These are phyloP conservation scores for Dreissena rostriformis DNA, from an alignment of 1,140 invertebrate species.

Conservation along the genomic window DNA sequence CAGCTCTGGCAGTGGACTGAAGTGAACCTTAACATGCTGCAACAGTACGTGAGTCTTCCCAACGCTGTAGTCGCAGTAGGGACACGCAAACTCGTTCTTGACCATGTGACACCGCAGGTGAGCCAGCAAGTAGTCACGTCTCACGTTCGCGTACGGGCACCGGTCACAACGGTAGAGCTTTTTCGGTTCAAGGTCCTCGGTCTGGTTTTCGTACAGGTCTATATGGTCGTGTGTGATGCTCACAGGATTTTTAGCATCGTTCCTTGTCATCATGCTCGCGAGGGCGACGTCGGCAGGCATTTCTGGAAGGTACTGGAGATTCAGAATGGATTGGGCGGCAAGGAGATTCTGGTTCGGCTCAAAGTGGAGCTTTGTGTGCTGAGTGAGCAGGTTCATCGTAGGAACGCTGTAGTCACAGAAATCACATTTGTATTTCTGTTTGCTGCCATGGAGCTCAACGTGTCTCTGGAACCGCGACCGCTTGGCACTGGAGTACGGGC, in stretches of 20 bases:
- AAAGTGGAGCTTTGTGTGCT: conserved; percentile 76
- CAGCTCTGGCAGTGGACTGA: conserved; percentile 81
- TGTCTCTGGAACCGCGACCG: conserved; percentile 92
- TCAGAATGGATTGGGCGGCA: conserved; percentile 76
- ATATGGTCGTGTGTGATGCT: conserved; percentile 78
- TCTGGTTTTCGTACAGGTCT: conserved; percentile 76
- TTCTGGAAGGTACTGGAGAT: conserved; percentile 76
- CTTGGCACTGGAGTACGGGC: conserved; percentile 94
- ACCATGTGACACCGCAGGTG: conserved; percentile 89
- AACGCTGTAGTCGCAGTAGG: conserved; percentile 92
- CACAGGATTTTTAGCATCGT: conserved; percentile 70
- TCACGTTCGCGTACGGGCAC: conserved; percentile 89
- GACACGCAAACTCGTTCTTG: conserved; percentile 86
- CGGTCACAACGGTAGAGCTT: conserved; percentile 85
- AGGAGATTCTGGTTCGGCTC: conserved; percentile 79
- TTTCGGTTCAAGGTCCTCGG: conserved; percentile 78
- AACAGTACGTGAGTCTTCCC: conserved; percentile 89
- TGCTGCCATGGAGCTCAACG: conserved; percentile 90
- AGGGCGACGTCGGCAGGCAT: conserved; percentile 79
- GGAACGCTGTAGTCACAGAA: conserved; percentile 94
- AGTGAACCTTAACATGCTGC: conserved; percentile 92
- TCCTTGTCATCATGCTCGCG: conserved; percentile 72
- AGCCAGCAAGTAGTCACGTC: conserved; percentile 88
- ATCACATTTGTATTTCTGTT: conserved; percentile 91
- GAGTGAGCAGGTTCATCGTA: conserved; percentile 77